These are phyloP conservation scores for Octopus sinensis DNA, from an alignment of 1,140 invertebrate species.

Conservation along the genomic window DNA sequence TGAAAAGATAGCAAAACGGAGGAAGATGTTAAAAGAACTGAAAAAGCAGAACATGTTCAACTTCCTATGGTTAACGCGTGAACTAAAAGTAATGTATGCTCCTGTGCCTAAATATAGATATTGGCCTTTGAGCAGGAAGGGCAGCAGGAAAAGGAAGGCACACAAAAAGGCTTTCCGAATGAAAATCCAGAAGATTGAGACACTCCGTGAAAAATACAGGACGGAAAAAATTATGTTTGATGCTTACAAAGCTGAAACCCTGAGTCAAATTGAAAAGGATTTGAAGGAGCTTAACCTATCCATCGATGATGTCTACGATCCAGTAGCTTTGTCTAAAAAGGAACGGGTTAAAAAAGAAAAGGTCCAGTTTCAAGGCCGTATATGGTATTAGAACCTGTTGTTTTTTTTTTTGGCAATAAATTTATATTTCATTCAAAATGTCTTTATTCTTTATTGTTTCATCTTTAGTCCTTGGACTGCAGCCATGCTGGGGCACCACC, in stretches of 20 bases:
- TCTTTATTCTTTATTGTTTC: no score
- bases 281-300: conserved; percentile 67
- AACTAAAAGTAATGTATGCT: conserved; percentile 74
- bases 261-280: conserved; percentile 71
- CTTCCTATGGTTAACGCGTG: conserved; percentile 82
- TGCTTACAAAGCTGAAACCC: conserved; percentile 61
- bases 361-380: not conserved
- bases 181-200: conserved; percentile 64
- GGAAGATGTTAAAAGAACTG: conserved; percentile 69
- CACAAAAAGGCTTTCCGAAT: conserved; percentile 68
- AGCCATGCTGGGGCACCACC: no score
- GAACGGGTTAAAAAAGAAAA: not conserved
- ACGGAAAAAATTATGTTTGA: conserved; percentile 69
- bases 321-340: not conserved
- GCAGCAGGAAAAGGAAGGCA: conserved; percentile 64
- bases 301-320: conserved; percentile 27
- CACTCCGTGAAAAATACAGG: conserved; percentile 66
- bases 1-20: conserved; percentile 73
- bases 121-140: conserved; percentile 59
- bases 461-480: no score
- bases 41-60: conserved; percentile 74
- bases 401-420: not conserved
- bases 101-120: conserved; percentile 57
- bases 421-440: not conserved
- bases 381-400: not conserved